Conservation (phyloP, 2,113 vertebrate genomes). For the Puntigrus tetrazona region DNA sequence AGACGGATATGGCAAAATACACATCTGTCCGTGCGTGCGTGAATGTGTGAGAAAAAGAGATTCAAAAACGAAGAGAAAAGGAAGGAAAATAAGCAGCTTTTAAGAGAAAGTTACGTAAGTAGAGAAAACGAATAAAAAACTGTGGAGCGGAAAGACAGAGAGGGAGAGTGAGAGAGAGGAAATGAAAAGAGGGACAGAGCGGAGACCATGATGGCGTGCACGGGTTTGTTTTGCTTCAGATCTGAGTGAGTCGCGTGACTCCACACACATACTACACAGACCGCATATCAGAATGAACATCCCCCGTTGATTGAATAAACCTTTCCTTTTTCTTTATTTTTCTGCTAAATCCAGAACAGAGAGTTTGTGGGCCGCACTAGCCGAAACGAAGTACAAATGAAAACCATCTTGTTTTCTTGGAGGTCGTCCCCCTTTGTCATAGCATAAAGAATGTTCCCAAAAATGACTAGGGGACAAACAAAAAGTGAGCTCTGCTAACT, state of each 20-base stretch:
- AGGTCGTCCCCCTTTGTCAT: conserved; percentile 48
- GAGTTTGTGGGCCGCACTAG: background rate
- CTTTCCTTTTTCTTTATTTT: background rate
- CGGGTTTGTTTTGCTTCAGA: conserved; percentile 30
- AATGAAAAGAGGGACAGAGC: background rate
- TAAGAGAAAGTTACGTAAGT: background rate
- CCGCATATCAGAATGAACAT: background rate
- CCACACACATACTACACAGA: background rate
- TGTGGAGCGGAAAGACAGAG: background rate
- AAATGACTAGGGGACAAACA: background rate
- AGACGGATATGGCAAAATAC: background rate
- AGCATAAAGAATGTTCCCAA: conserved; percentile 18
- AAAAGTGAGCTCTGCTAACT: conserved; percentile 3
- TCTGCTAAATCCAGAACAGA: background rate
- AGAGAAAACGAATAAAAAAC: conserved; percentile 6
- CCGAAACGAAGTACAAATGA: conserved; percentile 48
- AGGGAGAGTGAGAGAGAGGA: background rate
- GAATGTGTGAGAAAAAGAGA: background rate
- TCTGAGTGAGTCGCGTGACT: conserved; percentile 39
- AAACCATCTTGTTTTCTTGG: conserved; percentile 59
- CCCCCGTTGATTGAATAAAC: background rate
- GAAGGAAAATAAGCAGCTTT: background rate
- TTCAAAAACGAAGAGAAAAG: background rate
- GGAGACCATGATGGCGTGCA: background rate
- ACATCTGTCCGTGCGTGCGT: background rate